These are phyloP conservation scores for Zaprionus capensis DNA, from an alignment of 1,140 invertebrate species.

Conservation along the genomic window DNA sequence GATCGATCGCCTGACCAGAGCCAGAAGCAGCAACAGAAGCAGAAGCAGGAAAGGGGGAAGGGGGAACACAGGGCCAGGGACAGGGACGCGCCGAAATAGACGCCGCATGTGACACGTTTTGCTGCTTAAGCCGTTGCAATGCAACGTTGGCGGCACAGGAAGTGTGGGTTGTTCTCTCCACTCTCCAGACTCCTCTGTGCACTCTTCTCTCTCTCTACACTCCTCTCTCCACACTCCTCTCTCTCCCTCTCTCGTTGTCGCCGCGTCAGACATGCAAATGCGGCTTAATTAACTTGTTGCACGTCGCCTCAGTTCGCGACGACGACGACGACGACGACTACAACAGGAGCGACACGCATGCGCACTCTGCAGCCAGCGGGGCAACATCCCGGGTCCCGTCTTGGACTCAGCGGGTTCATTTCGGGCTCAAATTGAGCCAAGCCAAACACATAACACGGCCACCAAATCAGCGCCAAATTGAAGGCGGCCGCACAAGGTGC, in stretches of 20 bases:
- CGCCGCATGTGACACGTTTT: conserved; percentile 78
- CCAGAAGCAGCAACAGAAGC: conserved; percentile 11
- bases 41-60: background rate
- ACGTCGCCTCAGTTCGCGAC: conserved; percentile 64
- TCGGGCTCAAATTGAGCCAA: conserved; percentile 36
- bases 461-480: conserved; percentile 81
- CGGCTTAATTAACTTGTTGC: conserved; percentile 83
- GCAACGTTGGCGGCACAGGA: conserved; percentile 59
- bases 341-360: conserved; percentile 63
- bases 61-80: conserved; percentile 13
- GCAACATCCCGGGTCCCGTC: background rate
- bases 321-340: conserved; percentile 12
- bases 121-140: conserved; percentile 43
- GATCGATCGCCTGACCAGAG: conserved; percentile 66
- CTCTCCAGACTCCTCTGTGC: background rate
- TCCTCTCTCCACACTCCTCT: background rate
- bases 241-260: conserved; percentile 23
- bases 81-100: conserved; percentile 40
- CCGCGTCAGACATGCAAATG: conserved; percentile 68
- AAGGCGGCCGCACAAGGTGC: conserved; percentile 77
- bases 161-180: conserved; percentile 69
- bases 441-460: conserved; percentile 63
- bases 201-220: background rate
- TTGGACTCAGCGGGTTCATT: conserved; percentile 27
- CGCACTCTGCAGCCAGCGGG: conserved; percentile 40